Base-by-base conservation (phyloP, 2,888 invertebrate genomes). In the Caenorhabditis sp. region DNA sequence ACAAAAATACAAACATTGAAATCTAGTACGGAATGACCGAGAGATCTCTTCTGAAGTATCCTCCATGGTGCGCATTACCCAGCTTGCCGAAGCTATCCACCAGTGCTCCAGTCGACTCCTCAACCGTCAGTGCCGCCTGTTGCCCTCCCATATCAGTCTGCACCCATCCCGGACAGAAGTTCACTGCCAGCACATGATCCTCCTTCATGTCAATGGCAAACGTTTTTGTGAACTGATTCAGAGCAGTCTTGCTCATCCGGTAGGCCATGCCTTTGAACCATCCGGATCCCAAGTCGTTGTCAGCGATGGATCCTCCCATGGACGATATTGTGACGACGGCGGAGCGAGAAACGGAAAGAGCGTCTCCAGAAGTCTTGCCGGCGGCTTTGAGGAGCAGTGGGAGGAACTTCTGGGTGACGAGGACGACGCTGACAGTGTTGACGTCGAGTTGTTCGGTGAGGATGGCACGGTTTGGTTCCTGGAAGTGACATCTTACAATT, bases 361-460 rank as follows among this genome's bases (percentile, higher is more conserved):
- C 11, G 2, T 60, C 53, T 26, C 68, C 70, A 2, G 65, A 28
- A n/a, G 1, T 9, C 8, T 50, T 61, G 0, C 50, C n/a, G 0
- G 85, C 60, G 3, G 84, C 78, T 37, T 60, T 56, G 15, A 58
- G 35, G 18, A 85, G 79, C 6, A 85, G 62, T 11, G 84, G 84
- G 2, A 85, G 68, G 11, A 84, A 50, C 15, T 78, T 76, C 35
- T 85, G 85, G 24, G 83, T 85, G 5, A 85, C 24, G 20, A 85
- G 22, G 5, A 79, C 81, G 2, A 83, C 76, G 9, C 70, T 64
- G 26, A 81, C 32, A 0, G 95, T 95, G 92, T 97, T 97, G 1
- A 95, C 94, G 8, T 94, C 93, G 84, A 95, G 94, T 76, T 95
- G 94, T 13, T 95, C 94, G 67, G 94, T 90, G 86, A 97, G 95